Conservation (phyloP, 1,140 invertebrate genomes). For the Marisa cornuarietis region DNA sequence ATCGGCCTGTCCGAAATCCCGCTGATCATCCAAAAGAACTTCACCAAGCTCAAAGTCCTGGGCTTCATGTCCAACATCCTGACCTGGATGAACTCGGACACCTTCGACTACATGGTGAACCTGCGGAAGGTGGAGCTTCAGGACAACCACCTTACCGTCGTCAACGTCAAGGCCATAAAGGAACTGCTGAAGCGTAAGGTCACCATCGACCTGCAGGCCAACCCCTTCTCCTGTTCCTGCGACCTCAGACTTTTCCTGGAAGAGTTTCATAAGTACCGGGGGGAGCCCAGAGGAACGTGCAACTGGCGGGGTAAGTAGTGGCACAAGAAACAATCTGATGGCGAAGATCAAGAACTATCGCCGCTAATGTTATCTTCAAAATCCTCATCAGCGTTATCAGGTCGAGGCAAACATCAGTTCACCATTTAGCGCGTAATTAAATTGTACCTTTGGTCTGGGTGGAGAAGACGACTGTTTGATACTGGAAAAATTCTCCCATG, state of each 20-base stretch:
- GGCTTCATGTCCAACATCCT: not conserved
- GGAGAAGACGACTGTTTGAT: too few species aligned
- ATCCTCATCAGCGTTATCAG: too few species aligned
- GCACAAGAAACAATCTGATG: too few species aligned
- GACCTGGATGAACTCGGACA: not conserved
- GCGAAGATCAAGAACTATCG: too few species aligned
- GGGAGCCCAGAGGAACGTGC: too few species aligned
- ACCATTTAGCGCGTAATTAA: too few species aligned
- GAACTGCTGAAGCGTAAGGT: not conserved
- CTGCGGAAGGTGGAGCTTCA: slow-evolving; percentile 6
- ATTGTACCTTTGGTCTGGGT: too few species aligned
- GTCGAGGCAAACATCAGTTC: too few species aligned
- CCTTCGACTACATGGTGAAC: not conserved
- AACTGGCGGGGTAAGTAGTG: too few species aligned
- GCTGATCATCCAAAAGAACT: not conserved
- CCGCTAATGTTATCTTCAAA: too few species aligned
- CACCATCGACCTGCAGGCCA: slow-evolving; percentile 20
- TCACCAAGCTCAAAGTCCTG: slow-evolving; percentile 1
- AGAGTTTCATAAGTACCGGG: slow-evolving; percentile 11
- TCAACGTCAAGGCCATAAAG: not conserved
- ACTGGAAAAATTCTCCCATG: too few species aligned
- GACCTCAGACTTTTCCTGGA: slow-evolving; percentile 24
- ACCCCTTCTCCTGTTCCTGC: slow-evolving; percentile 35
- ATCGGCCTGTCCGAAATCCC: slow-evolving; percentile 3
- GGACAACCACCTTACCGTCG: slow-evolving; percentile 13